phyloP scores from a whole-genome alignment of 2,888 invertebrate genomes.

The Heliconius ismenius region DNA sequence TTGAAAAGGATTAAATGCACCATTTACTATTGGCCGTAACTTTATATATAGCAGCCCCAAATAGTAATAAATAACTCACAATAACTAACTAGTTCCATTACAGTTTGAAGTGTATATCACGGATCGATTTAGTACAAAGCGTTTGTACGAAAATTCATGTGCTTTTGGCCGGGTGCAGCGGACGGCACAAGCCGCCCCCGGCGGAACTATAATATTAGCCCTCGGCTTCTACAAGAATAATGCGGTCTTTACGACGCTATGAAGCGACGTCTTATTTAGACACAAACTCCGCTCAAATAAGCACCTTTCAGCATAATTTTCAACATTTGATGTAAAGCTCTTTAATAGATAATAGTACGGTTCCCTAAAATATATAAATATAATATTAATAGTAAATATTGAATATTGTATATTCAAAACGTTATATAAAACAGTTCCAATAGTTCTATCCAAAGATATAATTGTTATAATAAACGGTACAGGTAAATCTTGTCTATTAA shows the following conservation, averaged over 20 bases:
- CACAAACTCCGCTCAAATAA: conserved; percentile 73
- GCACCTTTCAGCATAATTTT: conserved; percentile 77
- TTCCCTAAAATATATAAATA: not conserved
- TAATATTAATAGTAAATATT: not conserved
- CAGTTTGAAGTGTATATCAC: conserved; percentile 29
- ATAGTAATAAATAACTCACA: conserved; percentile 16
- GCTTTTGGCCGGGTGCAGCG: conserved; percentile 37
- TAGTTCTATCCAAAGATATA: conserved; percentile 39
- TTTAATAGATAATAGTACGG: not conserved
- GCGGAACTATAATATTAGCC: conserved; percentile 70
- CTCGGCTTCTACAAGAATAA: conserved; percentile 76
- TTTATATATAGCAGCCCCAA: not conserved
- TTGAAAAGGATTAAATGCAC: not conserved
- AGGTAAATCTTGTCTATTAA: conserved; percentile 70
- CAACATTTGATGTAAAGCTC: conserved; percentile 38
- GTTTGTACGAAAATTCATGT: conserved; percentile 41
- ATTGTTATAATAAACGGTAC: conserved; percentile 42
- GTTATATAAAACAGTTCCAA: conserved; percentile 8
- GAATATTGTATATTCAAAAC: not conserved
- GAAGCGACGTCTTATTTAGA: conserved; percentile 79
- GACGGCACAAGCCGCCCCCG: conserved; percentile 59
- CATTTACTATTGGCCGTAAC: not conserved
- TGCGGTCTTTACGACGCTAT: conserved; percentile 74
- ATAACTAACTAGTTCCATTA: conserved; percentile 21
- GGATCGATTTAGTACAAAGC: conserved; percentile 27